These are phyloP conservation scores for Mayetiola destructor DNA, from an alignment of 2,888 invertebrate species.

Conservation along the genomic window DNA sequence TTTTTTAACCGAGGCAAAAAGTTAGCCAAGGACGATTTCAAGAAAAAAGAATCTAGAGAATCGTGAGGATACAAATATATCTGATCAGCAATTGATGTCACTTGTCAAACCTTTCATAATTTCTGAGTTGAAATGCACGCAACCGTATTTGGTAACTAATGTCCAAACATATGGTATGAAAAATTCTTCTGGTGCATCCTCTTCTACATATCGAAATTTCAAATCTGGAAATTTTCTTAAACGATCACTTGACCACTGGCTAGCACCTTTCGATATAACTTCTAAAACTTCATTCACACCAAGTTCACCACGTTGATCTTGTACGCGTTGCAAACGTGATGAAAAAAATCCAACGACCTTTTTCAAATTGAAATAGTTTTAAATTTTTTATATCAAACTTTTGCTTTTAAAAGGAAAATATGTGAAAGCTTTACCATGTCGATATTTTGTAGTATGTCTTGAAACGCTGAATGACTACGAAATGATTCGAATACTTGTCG, in stretches of 20 bases:
- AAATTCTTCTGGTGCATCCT: slow-evolving; percentile 96
- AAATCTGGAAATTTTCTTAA: slow-evolving; percentile 97
- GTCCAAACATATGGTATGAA: slow-evolving; percentile 99
- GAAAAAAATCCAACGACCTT: slow-evolving; percentile 51
- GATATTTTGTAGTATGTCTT: slow-evolving; percentile 88
- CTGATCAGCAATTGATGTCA: slow-evolving; percentile 34
- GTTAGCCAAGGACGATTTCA: too few relatives aligned
- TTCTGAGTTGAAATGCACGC: slow-evolving; percentile 35
- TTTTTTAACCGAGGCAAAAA: too few relatives aligned
- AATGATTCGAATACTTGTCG: slow-evolving; percentile 76
- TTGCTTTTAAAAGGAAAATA: too few relatives aligned
- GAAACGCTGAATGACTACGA: slow-evolving; percentile 75
- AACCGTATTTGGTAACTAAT: slow-evolving; percentile 53
- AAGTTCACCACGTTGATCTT: slow-evolving; percentile 51
- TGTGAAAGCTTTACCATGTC: slow-evolving; percentile 50
- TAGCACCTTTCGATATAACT: slow-evolving; percentile 79
- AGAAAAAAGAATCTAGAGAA: too few relatives aligned
- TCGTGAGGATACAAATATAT: too few relatives aligned
- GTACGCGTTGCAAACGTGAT: slow-evolving; percentile 43
- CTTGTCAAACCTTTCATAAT: slow-evolving; percentile 32
- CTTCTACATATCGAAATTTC: slow-evolving; percentile 98
- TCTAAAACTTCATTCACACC: slow-evolving; percentile 77
- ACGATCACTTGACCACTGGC: slow-evolving; percentile 87
- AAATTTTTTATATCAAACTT: background rate
- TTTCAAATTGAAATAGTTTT: background rate